Conservation (phyloP, 2,888 invertebrate genomes). For the Falcaria lacertinaria region DNA sequence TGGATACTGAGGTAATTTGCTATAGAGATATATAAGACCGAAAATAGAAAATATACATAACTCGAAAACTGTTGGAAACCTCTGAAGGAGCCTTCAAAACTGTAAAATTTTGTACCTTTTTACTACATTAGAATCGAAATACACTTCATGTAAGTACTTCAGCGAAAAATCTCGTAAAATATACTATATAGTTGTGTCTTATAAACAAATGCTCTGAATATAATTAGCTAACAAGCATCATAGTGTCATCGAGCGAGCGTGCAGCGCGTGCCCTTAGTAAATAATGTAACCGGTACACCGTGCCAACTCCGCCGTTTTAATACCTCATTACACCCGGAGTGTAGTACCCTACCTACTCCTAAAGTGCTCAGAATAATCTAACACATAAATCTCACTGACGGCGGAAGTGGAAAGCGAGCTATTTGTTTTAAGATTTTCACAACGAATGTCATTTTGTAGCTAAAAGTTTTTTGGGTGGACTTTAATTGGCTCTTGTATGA, state of each 20-base stretch:
- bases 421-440: constrained; percentile 38
- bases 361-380: constrained; percentile 48
- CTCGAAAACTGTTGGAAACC: no score
- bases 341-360: constrained; percentile 50
- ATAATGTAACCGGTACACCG: constrained; percentile 36
- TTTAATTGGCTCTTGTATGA: no score
- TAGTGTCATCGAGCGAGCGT: constrained; percentile 3
- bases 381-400: constrained; percentile 41
- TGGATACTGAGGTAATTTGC: no score
- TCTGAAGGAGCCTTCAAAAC: no score
- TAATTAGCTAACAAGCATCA: constrained; percentile 7
- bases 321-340: constrained; percentile 50
- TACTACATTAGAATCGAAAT: no score
- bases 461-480: no score
- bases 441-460: constrained; percentile 15
- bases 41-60: no score
- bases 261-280: constrained; percentile 50
- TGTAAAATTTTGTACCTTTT: no score
- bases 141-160: no score
- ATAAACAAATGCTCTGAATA: neutral
- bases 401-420: constrained; percentile 40
- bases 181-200: no score
- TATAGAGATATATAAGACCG: no score
- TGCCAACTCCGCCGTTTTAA: constrained; percentile 59
- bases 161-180: no score